Percentiles rank a stretch among this genome's conserved stretches.
Conservation (phyloP, 2,888 invertebrate species). For the Steromphala cineraria region DNA sequence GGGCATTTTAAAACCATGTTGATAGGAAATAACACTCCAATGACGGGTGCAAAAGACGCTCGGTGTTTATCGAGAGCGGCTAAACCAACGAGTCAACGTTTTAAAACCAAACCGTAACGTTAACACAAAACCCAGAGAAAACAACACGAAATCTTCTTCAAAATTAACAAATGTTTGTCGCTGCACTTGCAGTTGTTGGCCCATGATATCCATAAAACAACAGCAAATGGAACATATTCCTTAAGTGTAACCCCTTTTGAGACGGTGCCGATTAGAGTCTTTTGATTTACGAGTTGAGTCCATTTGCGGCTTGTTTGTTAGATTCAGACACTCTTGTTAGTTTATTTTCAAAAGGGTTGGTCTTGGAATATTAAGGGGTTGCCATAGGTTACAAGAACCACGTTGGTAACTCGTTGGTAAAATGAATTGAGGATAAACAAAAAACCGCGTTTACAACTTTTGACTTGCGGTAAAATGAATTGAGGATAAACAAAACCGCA, state of each 20-base stretch:
- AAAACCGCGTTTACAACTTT: too few species aligned
- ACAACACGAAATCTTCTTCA: neutral
- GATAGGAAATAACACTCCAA: neutral
- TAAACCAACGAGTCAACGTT: neutral
- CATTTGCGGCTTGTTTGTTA: too few species aligned
- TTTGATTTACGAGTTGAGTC: too few species aligned
- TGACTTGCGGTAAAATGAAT: too few species aligned
- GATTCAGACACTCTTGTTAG: too few species aligned
- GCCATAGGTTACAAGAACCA: too few species aligned
- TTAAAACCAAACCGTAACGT: neutral
- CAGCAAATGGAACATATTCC: neutral
- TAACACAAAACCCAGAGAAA: neutral
- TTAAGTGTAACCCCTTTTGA: neutral
- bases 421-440: too few species aligned
- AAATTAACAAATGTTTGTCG: conserved; percentile 1
- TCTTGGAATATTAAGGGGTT: too few species aligned
- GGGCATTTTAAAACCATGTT: neutral
- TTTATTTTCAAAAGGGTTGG: too few species aligned
- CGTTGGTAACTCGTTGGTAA: too few species aligned
- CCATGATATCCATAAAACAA: neutral
- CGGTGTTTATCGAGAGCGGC: neutral
- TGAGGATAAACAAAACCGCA: too few species aligned
- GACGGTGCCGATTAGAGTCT: neutral
- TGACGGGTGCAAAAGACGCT: neutral
- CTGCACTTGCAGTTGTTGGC: neutral